Percentiles rank a stretch among this genome's conserved stretches.
Conservation (phyloP, 2,797 vertebrate species). For the Rhinella marina region DNA sequence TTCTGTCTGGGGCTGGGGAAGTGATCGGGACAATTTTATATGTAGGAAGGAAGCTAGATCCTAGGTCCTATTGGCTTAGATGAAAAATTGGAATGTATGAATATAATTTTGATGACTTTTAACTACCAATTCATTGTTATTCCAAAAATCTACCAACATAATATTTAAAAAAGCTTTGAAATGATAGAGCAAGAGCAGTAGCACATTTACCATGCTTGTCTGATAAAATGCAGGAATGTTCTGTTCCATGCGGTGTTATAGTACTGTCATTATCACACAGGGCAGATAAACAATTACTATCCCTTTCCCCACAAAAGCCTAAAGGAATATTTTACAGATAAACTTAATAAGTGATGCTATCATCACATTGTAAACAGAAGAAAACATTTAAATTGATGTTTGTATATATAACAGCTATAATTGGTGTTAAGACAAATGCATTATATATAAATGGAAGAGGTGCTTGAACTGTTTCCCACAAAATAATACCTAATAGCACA, state of each 20-base stretch:
- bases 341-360: constrained; percentile 54
- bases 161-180: background rate
- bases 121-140: background rate
- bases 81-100: background rate
- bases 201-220: constrained; percentile 21
- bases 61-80: no score
- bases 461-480: background rate
- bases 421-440: constrained; percentile 34
- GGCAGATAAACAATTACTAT: constrained; percentile 44
- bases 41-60: background rate
- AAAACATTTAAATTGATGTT: constrained; percentile 39
- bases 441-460: background rate
- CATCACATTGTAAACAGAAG: constrained; percentile 33
- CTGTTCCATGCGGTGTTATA: constrained; percentile 25
- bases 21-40: no score
- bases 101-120: background rate
- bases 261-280: constrained; percentile 32
- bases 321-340: constrained; percentile 49
- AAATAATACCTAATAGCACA: background rate
- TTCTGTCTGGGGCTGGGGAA: no score
- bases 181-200: background rate
- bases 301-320: background rate
- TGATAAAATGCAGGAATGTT: constrained; percentile 27
- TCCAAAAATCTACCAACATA: background rate
- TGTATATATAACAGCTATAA: constrained; percentile 37